Evolutionary conservation across 2,888 invertebrate species (phyloP), one percentile per base, ranked within the genome.

Genomic region (Eudemis profundana): DNA sequence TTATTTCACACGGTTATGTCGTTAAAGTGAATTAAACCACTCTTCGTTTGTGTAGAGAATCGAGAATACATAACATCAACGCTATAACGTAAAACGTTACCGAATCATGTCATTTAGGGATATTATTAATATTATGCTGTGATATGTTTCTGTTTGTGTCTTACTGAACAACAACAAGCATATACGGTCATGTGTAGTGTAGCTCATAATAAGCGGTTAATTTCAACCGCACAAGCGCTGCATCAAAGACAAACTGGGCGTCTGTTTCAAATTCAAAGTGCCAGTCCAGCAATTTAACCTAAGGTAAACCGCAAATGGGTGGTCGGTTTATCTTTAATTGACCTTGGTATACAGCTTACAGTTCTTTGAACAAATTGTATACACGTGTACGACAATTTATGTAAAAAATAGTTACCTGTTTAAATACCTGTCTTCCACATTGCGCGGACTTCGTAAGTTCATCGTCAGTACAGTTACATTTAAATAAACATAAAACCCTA

Each of bases 401-500:
- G n/a, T n/a, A n/a, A n/a, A n/a, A n/a, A n/a, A n/a, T n/a, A n/a
- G n/a, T n/a, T n/a, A n/a, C n/a, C n/a, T n/a, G n/a, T n/a, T n/a
- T n/a, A n/a, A n/a, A n/a, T n/a, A n/a, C n/a, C n/a, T n/a, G n/a
- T n/a, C n/a, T n/a, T n/a, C n/a, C n/a, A n/a, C n/a, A n/a, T n/a
- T n/a, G n/a, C n/a, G 17, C 10, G 2, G 15, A 8, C 5, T 42
- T 15, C 7, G 33, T n/a, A 40, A 42, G 8, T 62, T 54, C n/a
- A n/a, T n/a, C n/a, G 46, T 61, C 57, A 59, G 63, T 71, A 64
- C 54, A 63, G 70, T 72, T 82, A 75, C 78, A 81, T 72, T 70
- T 70, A 70, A 74, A 71, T 74, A 76, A 77, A 71, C 76, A 75
- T 74, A 70, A 74, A 74, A 74, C 76, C 75, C 79, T 82, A 84